These are phyloP conservation scores for Amphiduros pacificus DNA, from an alignment of 2,888 invertebrate species.

Conservation along the genomic window DNA sequence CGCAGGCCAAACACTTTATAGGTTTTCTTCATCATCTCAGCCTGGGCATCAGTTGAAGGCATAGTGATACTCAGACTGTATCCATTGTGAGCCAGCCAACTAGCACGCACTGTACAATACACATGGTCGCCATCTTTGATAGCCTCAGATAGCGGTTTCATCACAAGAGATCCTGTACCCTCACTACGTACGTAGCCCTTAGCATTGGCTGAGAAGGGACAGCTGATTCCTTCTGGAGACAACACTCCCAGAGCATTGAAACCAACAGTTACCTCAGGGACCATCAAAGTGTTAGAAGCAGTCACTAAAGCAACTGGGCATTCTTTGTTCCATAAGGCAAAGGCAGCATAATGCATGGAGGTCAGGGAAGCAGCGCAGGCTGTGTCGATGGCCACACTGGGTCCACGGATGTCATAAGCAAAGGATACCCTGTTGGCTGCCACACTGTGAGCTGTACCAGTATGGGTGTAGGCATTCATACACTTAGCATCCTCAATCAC, in stretches of 20 bases:
- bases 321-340: slow-evolving; percentile 26
- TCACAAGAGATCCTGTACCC: slow-evolving; percentile 48
- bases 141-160: slow-evolving; percentile 41
- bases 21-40: slow-evolving; percentile 16
- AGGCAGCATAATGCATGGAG: slow-evolving; percentile 25
- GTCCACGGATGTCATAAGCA: slow-evolving; percentile 47
- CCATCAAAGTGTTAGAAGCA: slow-evolving; percentile 43
- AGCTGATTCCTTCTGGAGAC: slow-evolving; percentile 47
- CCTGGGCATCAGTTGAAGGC: slow-evolving; percentile 26
- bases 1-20: slow-evolving; percentile 18
- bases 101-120: slow-evolving; percentile 37
- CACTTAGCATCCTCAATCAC: slow-evolving; percentile 14
- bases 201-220: slow-evolving; percentile 51
- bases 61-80: slow-evolving; percentile 44
- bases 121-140: slow-evolving; percentile 30
- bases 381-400: slow-evolving; percentile 45
- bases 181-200: slow-evolving; percentile 56
- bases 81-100: slow-evolving; percentile 53
- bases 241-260: slow-evolving; percentile 45
- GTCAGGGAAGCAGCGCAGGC: slow-evolving; percentile 47
- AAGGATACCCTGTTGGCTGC: slow-evolving; percentile 40
- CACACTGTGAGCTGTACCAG: slow-evolving; percentile 26
- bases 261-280: slow-evolving; percentile 40
- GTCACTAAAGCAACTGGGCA: slow-evolving; percentile 42
- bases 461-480: slow-evolving; percentile 24